Evolutionary conservation across 2,888 invertebrate genomes (phyloP).

Genomic region (Flexamia atlantica): DNA sequence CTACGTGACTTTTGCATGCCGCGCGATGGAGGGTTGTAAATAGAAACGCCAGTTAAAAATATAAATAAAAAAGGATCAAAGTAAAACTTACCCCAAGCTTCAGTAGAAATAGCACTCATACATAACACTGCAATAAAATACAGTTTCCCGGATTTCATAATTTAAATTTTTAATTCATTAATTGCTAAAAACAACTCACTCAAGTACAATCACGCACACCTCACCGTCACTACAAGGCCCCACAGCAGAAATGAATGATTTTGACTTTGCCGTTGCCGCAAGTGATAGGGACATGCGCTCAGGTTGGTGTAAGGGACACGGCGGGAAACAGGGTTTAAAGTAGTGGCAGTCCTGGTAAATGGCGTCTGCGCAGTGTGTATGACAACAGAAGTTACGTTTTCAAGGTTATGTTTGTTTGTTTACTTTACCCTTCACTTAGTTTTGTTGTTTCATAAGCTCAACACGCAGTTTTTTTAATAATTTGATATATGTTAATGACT

Average conservation of each 20-base stretch:
- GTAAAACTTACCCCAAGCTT: slow-evolving; percentile 61
- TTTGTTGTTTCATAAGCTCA: too few species aligned
- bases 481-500: too few species aligned
- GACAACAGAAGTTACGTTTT: slow-evolving; percentile 15
- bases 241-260: slow-evolving; percentile 16
- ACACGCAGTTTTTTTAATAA: too few species aligned
- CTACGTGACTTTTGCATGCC: slow-evolving; percentile 77
- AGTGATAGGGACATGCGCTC: slow-evolving; percentile 51
- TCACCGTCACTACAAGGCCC: neutral
- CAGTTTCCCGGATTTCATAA: slow-evolving; percentile 19
- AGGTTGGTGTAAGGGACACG: slow-evolving; percentile 22
- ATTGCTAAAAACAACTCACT: slow-evolving; percentile 43
- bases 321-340: neutral
- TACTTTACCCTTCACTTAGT: too few species aligned
- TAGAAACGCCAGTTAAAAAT: slow-evolving; percentile 27
- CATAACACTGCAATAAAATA: neutral
- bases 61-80: slow-evolving; percentile 12
- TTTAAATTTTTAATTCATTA: slow-evolving; percentile 33
- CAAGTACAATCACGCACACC: slow-evolving; percentile 8
- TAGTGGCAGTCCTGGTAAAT: neutral
- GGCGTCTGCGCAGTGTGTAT: neutral
- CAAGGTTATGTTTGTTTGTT: slow-evolving; percentile 32
- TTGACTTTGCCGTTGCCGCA: slow-evolving; percentile 3
- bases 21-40: slow-evolving; percentile 74
- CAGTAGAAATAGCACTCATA: slow-evolving; percentile 3